Base-by-base conservation (phyloP, 2,797 vertebrate genomes). In the Botia kubotai region DNA sequence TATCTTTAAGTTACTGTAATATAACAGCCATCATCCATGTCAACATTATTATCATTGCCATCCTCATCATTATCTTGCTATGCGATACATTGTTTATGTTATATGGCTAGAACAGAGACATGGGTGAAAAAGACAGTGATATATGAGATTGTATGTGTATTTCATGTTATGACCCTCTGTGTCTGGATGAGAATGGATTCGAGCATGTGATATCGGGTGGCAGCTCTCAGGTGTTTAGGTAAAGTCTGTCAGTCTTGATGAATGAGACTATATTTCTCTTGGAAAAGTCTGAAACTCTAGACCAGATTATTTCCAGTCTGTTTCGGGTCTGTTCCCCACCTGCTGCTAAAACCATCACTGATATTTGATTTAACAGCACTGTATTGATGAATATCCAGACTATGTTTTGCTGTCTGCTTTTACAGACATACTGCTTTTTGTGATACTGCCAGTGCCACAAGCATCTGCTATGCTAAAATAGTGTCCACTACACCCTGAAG, bases 211-310 rank as follows among this genome's bases (percentile, higher is more conserved):
- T 80, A 69, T 33, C 52, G 50, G 66, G 50, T 79, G 77, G 66
- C 52, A 66, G 67, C 58, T 76, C 58, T 83, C 77, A 66, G 77
- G 77, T 79, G 72, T 26, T 83, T 62, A 80, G 82, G 60, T 80
- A 75, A 65, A 72, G 72, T 74, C 66, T 83, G 77, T 83, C 82
- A 71, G 72, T 39, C 26, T 71, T 83, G 77, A 83, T 83, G 72
- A 83, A 83, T 80, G 82, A 76, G 52, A 26, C 50, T 6, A 53
- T 57, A 68, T 80, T 71, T 16, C 74, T 76, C 50, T 72, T 72
- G 77, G 60, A 80, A 75, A 57, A 79, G 67, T 68, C 52, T 72
- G 58, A 79, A 63, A 72, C 69, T 55, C 58, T 55, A 79, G 58
- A 53, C 26, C 69, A 72, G 81, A 73, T 72, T 74, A 67, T 63